Base-by-base conservation (phyloP, 2,888 invertebrate genomes). In the Amiota communis region DNA sequence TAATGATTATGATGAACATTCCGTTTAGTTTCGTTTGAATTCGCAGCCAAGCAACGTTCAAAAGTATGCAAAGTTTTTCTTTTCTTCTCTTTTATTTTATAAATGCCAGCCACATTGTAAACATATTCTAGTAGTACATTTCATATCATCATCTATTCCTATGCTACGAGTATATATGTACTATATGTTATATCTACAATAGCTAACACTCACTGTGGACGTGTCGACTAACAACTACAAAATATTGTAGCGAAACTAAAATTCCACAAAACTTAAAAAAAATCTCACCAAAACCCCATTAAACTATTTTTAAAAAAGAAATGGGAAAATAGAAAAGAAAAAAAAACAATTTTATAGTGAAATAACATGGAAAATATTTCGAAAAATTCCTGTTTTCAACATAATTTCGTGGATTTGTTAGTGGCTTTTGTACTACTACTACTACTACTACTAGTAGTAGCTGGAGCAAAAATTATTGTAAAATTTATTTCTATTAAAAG, bases 51-150 rank as follows among this genome's bases (percentile, higher is more conserved):
- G n/a, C 63, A 49, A 46, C 23, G 67, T 23, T 11, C 51, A 67
- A 67, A 67, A 67, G 51, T 67, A 67, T 67, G 65, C 65, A 65
- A 65, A 48, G 17, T 48, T n/a, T 48, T 64, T n/a, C n/a, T 46
- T 64, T 64, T 65, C n/a, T 6, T 23, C 46, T 15, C 12, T 6
- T n/a, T n/a, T 1, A 11, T 17, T 17, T 36, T 63, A 8, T 36
- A 46, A 6, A 53, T 36, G 36, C n/a, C 13, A 13, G 53, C 65
- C 65, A 49, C 49, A 36, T 36, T 36, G 49, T 15, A 65, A 65
- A 65, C 20, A 47, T 48, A 46, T 11, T 15, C 9, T 4, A 49
- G 51, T 4, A 49, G 51, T 46, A 67, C 17, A 51, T 15, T 46
- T 51, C 17, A 15, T 12, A 17, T 13, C 13, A 12, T 36, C n/a